These are phyloP conservation scores for Pelodiscus sinensis DNA, from an alignment of 2,113 vertebrate genomes.

Conservation along the genomic window DNA sequence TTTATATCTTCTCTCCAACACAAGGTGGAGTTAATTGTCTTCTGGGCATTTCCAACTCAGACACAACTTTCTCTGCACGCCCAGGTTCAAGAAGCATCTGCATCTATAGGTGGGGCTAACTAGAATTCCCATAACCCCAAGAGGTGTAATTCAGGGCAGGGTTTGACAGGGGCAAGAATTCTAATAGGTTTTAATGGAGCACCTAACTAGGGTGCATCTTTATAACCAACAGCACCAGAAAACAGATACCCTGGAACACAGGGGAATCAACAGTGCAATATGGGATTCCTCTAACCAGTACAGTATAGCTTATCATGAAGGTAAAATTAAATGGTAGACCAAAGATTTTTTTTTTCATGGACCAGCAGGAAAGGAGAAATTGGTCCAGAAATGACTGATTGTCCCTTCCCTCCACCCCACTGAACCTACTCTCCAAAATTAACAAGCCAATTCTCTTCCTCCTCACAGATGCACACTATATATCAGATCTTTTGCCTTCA, in stretches of 20 bases:
- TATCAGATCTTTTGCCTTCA: constrained; percentile 36
- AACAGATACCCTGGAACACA: background rate
- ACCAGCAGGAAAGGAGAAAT: background rate
- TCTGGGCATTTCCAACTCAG: background rate
- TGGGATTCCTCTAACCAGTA: background rate
- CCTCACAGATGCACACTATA: background rate
- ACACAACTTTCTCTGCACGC: background rate
- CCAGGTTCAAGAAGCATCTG: background rate
- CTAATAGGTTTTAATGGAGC: background rate
- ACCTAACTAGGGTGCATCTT: background rate
- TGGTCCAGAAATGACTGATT: background rate
- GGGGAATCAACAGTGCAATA: background rate
- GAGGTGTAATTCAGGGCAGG: background rate
- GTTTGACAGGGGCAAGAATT: background rate
- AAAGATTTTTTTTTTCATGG: background rate
- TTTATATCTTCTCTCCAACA: background rate
- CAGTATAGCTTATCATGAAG: background rate
- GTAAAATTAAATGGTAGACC: background rate
- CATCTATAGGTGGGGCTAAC: background rate
- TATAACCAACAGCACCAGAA: background rate
- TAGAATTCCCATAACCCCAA: background rate
- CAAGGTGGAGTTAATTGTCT: background rate
- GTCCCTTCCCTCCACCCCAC: background rate
- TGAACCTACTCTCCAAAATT: background rate
- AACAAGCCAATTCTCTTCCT: constrained; percentile 40